A percentile compares a stretch with the other conserved stretches of the same genome.
These are phyloP conservation scores for Oncorhynchus masou DNA, from an alignment of 2,113 vertebrate genomes.

Conservation along the genomic window DNA sequence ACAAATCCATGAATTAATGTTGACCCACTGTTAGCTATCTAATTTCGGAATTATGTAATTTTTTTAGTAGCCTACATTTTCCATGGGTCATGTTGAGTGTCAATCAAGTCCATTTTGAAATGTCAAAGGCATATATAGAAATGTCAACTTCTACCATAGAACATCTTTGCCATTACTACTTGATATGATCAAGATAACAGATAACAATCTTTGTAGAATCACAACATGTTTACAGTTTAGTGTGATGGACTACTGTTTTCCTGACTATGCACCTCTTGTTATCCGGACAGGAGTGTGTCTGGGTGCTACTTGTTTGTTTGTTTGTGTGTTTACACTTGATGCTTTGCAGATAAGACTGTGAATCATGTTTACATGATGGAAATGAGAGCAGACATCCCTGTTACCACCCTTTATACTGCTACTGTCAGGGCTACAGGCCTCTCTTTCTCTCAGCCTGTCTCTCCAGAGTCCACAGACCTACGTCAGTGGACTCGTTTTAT, in stretches of 20 bases:
- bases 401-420: slow-evolving; percentile 1
- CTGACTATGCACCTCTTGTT: background rate
- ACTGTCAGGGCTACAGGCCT: slow-evolving; percentile 25
- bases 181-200: background rate
- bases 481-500: slow-evolving; percentile 61
- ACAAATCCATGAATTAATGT: no score
- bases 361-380: slow-evolving; percentile 55
- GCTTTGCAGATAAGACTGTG: slow-evolving; percentile 47
- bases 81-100: no score
- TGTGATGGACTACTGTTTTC: background rate
- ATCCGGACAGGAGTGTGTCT: slow-evolving; percentile 19
- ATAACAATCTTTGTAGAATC: background rate
- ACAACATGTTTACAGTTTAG: slow-evolving; percentile 1
- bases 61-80: no score
- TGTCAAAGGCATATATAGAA: no score
- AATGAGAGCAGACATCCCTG: slow-evolving; percentile 48
- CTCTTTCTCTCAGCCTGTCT: slow-evolving; percentile 38
- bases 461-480: slow-evolving; percentile 39
- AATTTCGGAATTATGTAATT: no score
- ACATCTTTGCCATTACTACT: no score
- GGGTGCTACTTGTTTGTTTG: slow-evolving; percentile 37
- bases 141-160: no score
- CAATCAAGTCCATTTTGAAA: no score
- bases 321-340: slow-evolving; percentile 52
- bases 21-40: no score